phyloP scores from a whole-genome alignment of 2,888 invertebrate species.

The Scelioninae gen. 1 region DNA sequence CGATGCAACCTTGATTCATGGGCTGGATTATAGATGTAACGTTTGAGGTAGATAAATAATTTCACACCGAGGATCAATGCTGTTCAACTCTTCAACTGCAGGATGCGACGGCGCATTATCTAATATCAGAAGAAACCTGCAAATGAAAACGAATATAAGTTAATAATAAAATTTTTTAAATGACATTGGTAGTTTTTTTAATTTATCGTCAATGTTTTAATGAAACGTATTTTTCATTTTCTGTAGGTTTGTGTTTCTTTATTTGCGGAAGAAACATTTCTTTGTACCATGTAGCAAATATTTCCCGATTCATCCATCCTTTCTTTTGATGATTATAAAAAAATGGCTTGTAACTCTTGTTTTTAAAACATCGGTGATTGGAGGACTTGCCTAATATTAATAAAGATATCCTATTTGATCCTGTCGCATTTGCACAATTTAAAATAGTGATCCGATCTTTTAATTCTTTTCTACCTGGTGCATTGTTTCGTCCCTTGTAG shows the following conservation, averaged over 20 bases:
- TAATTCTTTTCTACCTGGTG: constrained; percentile 12
- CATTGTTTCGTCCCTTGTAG: constrained; percentile 9
- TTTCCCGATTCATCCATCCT: constrained; percentile 7
- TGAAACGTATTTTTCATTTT: constrained; percentile 9
- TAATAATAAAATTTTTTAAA: constrained; percentile 4
- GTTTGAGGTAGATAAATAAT: constrained; percentile 26
- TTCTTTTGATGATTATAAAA: background rate
- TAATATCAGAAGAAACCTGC: constrained; percentile 17
- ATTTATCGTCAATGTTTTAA: background rate
- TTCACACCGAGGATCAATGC: constrained; percentile 8
- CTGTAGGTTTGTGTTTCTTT: constrained; percentile 8
- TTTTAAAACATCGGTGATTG: constrained; percentile 6
- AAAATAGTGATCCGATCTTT: constrained; percentile 9
- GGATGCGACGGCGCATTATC: constrained; percentile 35
- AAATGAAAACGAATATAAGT: background rate
- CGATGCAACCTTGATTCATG: constrained; percentile 31
- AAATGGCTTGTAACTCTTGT: background rate
- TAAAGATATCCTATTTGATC: constrained; percentile 4
- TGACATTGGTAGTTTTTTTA: too few relatives aligned
- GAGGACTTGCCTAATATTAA: constrained; percentile 13
- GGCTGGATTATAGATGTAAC: constrained; percentile 25
- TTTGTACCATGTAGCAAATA: constrained; percentile 22
- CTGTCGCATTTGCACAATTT: constrained; percentile 15
- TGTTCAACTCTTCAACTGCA: constrained; percentile 23
- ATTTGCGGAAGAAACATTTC: constrained; percentile 1